Conservation (phyloP, 1,140 invertebrate genomes). For the Delia radicum region DNA sequence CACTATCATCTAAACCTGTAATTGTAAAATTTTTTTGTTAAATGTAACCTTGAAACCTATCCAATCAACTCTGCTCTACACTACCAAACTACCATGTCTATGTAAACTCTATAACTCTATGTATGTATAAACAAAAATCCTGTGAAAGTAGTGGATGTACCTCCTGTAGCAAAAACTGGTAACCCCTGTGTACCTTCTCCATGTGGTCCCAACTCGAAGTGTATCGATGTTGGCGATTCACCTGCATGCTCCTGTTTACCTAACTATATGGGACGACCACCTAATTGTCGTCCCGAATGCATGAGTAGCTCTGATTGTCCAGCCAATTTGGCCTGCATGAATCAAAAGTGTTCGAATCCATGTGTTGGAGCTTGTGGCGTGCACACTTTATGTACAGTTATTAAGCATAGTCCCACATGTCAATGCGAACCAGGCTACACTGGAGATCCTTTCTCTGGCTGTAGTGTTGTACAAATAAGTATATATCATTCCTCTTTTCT, state of each 20-base stretch:
- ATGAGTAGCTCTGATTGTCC: constrained; percentile 72
- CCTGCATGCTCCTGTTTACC: constrained; percentile 74
- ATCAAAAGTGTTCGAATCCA: constrained; percentile 78
- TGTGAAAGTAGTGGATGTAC: constrained; percentile 41
- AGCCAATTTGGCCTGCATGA: constrained; percentile 71
- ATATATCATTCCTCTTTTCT: constrained; percentile 32
- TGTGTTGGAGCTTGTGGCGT: constrained; percentile 76
- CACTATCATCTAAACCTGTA: not conserved
- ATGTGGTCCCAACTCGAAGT: constrained; percentile 78
- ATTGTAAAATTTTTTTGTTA: not conserved
- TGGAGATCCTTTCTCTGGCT: constrained; percentile 73
- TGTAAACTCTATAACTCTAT: constrained; percentile 26
- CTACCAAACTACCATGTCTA: not conserved
- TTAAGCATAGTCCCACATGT: constrained; percentile 75
- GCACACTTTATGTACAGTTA: constrained; percentile 71
- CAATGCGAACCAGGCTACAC: constrained; percentile 71
- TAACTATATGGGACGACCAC: constrained; percentile 72
- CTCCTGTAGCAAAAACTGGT: constrained; percentile 42
- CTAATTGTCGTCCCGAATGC: constrained; percentile 80
- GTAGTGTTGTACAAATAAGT: constrained; percentile 58
- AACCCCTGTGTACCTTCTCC: constrained; percentile 68
- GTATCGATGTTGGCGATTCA: constrained; percentile 67
- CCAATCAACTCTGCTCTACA: constrained; percentile 25
- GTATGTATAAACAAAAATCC: too few relatives aligned
- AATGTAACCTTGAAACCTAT: constrained; percentile 18